phyloP scores from a whole-genome alignment of 2,797 vertebrate species.

The Myotis vivesi region DNA sequence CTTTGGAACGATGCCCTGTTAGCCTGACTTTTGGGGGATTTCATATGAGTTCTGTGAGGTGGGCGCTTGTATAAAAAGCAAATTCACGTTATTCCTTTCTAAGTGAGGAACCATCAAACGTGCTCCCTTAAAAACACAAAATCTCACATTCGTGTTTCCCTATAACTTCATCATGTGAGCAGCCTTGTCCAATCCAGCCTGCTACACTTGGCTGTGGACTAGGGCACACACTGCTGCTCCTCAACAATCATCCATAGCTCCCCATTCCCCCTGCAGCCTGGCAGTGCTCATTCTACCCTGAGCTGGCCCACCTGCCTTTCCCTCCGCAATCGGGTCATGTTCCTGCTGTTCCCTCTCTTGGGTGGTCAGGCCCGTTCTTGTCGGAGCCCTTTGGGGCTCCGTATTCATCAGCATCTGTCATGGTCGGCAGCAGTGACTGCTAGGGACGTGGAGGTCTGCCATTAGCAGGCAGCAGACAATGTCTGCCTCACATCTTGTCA shows the following conservation, averaged over 20 bases:
- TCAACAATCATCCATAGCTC: neutral
- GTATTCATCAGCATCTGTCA: accelerated
- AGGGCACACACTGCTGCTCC: neutral
- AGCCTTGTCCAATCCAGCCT: accelerated
- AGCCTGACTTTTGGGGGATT: neutral
- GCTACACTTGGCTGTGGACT: neutral
- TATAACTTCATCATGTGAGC: neutral
- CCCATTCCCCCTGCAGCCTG: neutral
- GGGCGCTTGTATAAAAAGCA: accelerated
- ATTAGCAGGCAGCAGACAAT: accelerated
- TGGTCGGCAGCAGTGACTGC: too few species aligned
- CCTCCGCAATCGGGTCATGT: accelerated
- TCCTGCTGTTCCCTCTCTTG: neutral
- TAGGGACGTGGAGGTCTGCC: accelerated
- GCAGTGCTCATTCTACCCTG: too few species aligned
- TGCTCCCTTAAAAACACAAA: neutral
- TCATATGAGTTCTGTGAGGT: neutral
- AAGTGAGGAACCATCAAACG: neutral
- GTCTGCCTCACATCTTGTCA: accelerated
- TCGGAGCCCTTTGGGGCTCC: neutral
- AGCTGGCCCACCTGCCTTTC: neutral
- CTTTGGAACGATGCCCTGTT: accelerated
- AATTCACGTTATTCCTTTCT: accelerated
- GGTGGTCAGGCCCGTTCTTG: neutral
- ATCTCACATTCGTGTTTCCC: neutral